Evolutionary conservation across 2,888 invertebrate genomes (phyloP).

Genomic region (Limnephilus lunatus): DNA sequence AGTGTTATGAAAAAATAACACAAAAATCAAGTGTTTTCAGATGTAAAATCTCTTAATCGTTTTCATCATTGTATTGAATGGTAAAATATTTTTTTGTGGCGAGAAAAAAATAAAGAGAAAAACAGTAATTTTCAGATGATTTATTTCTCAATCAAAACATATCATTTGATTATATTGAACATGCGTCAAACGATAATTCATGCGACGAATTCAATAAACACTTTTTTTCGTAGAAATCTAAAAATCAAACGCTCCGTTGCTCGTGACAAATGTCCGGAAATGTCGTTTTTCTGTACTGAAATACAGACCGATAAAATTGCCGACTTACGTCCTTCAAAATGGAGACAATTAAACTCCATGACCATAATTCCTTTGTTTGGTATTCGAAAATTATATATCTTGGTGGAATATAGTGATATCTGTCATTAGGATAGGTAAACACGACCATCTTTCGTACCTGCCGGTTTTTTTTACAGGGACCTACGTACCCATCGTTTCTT

Average conservation of each 20-base stretch:
- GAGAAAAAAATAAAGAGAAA: background rate
- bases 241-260: slow-evolving; percentile 27
- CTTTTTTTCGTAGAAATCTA: slow-evolving; percentile 23
- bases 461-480: background rate
- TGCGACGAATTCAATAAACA: slow-evolving; percentile 30
- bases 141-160: background rate
- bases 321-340: background rate
- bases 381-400: background rate
- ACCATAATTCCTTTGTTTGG: slow-evolving; percentile 14
- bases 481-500: too few species aligned
- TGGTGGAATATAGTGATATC: background rate
- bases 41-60: background rate
- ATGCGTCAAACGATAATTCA: background rate
- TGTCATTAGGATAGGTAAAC: background rate
- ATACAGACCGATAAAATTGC: slow-evolving; percentile 20
- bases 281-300: background rate
- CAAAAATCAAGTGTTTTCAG: background rate
- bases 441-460: background rate
- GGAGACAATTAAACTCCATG: slow-evolving; percentile 24
- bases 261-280: slow-evolving; percentile 38
- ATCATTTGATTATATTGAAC: background rate
- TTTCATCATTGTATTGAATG: background rate
- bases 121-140: background rate
- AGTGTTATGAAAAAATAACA: background rate
- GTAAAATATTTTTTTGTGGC: background rate